Evolutionary conservation across 2,797 vertebrate genomes (phyloP).

Genomic region (Sebastes taczanowskii): DNA sequence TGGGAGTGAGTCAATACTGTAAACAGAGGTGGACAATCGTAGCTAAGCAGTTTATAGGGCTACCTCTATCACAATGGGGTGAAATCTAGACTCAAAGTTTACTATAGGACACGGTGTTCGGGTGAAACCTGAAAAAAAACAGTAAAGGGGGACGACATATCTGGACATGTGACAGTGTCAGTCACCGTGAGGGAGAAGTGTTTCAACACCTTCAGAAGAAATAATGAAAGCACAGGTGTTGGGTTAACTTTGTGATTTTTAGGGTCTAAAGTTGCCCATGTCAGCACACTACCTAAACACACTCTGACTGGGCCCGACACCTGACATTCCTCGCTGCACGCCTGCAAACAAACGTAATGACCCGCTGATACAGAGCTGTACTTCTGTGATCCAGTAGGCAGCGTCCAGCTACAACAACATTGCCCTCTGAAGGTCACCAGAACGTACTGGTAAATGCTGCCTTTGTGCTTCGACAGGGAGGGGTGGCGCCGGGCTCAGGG

Average conservation of each 20-base stretch:
- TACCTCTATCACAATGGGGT: slow-evolving; percentile 69
- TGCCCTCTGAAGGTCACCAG: slow-evolving; percentile 85
- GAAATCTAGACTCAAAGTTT: slow-evolving; percentile 74
- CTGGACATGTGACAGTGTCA: neutral
- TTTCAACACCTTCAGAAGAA: slow-evolving; percentile 14
- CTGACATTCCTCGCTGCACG: slow-evolving; percentile 44
- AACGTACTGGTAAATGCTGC: slow-evolving; percentile 82
- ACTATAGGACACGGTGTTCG: slow-evolving; percentile 65
- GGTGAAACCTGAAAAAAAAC: slow-evolving; percentile 40
- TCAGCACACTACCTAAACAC: slow-evolving; percentile 16
- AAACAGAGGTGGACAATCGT: slow-evolving; percentile 65
- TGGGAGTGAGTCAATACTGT: slow-evolving; percentile 66
- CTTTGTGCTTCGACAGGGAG: slow-evolving; percentile 72
- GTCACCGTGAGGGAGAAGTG: neutral
- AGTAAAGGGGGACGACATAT: neutral
- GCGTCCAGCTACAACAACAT: slow-evolving; percentile 77
- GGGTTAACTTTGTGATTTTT: neutral
- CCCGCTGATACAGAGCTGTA: slow-evolving; percentile 39
- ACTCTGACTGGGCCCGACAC: slow-evolving; percentile 22
- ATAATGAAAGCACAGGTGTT: slow-evolving; percentile 4
- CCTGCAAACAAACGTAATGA: slow-evolving; percentile 50
- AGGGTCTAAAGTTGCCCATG: neutral
- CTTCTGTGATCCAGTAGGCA: slow-evolving; percentile 43
- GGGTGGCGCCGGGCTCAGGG: slow-evolving; percentile 31
- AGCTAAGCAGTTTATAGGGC: slow-evolving; percentile 64